Evolutionary conservation across 2,888 invertebrate species (phyloP).

Genomic region (Acrobeloides nanus): DNA sequence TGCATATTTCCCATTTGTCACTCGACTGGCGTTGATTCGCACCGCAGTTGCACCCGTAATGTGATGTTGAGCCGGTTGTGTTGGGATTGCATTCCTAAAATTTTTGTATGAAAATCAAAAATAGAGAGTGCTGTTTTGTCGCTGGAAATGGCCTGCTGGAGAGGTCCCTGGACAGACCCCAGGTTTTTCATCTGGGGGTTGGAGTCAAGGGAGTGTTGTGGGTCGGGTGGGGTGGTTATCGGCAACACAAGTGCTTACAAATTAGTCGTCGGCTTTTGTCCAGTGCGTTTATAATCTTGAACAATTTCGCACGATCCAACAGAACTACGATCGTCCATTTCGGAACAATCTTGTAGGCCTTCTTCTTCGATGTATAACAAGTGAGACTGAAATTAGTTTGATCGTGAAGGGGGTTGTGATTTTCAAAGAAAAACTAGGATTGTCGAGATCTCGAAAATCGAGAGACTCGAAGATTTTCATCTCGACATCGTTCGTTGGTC

Average conservation of each 20-base stretch:
- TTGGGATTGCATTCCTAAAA: conserved; percentile 28
- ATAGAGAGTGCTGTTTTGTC: too few species aligned
- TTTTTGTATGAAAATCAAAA: too few species aligned
- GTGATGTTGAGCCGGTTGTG: conserved; percentile 33
- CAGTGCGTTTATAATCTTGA: conserved; percentile 43
- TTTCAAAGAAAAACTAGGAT: conserved; percentile 7
- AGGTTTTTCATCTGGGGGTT: too few species aligned
- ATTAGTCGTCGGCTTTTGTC: too few species aligned
- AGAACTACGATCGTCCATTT: conserved; percentile 44
- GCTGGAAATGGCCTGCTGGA: too few species aligned
- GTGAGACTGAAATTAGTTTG: conserved; percentile 46
- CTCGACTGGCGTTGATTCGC: conserved; percentile 32
- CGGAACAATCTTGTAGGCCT: conserved; percentile 43
- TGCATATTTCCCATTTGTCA: conserved; percentile 30
- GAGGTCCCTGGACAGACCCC: too few species aligned
- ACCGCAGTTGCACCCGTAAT: conserved; percentile 45
- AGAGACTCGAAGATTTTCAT: neutral
- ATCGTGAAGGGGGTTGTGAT: too few species aligned
- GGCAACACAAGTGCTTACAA: too few species aligned
- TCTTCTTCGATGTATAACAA: conserved; percentile 46
- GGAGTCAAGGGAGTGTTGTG: too few species aligned
- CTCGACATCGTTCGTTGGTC: neutral
- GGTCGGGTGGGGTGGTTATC: too few species aligned
- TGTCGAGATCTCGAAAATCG: too few species aligned
- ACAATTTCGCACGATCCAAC: conserved; percentile 49